phyloP scores from a whole-genome alignment of 1,140 invertebrate genomes.

The Periplaneta americana region DNA sequence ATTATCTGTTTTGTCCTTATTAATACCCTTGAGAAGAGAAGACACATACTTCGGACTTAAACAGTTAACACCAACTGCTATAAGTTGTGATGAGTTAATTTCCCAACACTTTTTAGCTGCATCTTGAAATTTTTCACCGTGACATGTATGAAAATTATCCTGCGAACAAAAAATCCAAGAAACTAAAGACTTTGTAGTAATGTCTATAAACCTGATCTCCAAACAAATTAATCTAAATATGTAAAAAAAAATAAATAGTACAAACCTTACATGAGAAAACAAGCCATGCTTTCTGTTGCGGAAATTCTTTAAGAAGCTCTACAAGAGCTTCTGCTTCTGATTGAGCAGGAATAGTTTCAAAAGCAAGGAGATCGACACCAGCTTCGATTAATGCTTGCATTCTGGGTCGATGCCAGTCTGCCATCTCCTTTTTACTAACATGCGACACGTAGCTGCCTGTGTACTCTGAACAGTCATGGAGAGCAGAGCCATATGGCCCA shows the following conservation, averaged over 20 bases:
- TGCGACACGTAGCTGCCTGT: constrained; percentile 71
- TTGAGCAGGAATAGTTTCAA: constrained; percentile 85
- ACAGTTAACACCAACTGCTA: constrained; percentile 85
- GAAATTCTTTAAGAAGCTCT: constrained; percentile 66
- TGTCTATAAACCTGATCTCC: not conserved
- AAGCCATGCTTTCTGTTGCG: constrained; percentile 69
- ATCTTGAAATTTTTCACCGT: constrained; percentile 66
- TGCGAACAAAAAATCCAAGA: too few species aligned
- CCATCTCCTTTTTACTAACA: constrained; percentile 53
- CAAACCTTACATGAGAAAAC: constrained; percentile 76
- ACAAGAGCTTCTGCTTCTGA: constrained; percentile 77
- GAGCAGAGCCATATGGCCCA: constrained; percentile 83
- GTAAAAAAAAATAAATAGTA: constrained; percentile 2
- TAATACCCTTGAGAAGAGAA: constrained; percentile 47
- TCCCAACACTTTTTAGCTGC: constrained; percentile 57
- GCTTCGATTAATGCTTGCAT: constrained; percentile 67
- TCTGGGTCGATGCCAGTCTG: constrained; percentile 74
- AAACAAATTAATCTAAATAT: not conserved
- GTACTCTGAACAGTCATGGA: constrained; percentile 88
- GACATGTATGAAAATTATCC: constrained; percentile 58
- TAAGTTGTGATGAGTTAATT: constrained; percentile 55
- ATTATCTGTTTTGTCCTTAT: constrained; percentile 30
- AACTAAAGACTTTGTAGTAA: too few species aligned
- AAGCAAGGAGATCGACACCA: constrained; percentile 74
- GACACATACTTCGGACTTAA: constrained; percentile 54